Percentiles rank a stretch among this genome's conserved stretches.
Evolutionary conservation across 1,140 invertebrate genomes (phyloP).

Genomic region (Solenopsis invicta): DNA sequence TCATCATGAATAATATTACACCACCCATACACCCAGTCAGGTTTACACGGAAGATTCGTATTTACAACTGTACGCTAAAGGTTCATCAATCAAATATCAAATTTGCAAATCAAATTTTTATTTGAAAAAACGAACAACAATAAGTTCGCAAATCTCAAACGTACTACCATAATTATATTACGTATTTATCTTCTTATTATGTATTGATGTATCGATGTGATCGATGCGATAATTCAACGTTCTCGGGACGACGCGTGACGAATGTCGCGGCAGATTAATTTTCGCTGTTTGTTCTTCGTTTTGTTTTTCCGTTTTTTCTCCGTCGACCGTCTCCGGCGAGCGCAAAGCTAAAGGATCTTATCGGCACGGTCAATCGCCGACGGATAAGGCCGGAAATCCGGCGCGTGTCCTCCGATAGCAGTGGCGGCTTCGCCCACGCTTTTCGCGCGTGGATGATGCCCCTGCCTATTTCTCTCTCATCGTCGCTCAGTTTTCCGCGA

Average conservation of each 20-base stretch:
- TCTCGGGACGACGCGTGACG: neutral
- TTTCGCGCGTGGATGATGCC: conserved; percentile 34
- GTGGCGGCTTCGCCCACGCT: conserved; percentile 58
- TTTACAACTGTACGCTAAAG: neutral
- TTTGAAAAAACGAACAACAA: neutral
- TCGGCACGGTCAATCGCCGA: conserved; percentile 66
- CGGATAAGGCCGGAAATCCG: conserved; percentile 73
- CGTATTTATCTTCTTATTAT: conserved; percentile 14
- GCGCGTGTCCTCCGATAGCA: conserved; percentile 69
- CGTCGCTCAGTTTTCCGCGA: conserved; percentile 19
- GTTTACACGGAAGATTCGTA: neutral
- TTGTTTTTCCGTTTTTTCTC: neutral
- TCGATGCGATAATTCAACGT: conserved; percentile 38
- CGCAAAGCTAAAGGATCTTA: conserved; percentile 47
- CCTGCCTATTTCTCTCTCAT: conserved; percentile 35
- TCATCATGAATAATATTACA: neutral
- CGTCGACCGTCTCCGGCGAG: conserved; percentile 28
- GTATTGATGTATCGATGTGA: conserved; percentile 4
- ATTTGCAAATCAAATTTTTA: neutral
- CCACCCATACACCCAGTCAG: neutral
- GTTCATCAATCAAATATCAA: neutral
- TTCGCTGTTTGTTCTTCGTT: neutral
- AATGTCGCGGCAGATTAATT: conserved; percentile 33
- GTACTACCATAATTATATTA: conserved; percentile 16
- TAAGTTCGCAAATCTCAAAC: neutral